Conservation (phyloP, 2,888 invertebrate species). For the Orthonevra nobilis region DNA sequence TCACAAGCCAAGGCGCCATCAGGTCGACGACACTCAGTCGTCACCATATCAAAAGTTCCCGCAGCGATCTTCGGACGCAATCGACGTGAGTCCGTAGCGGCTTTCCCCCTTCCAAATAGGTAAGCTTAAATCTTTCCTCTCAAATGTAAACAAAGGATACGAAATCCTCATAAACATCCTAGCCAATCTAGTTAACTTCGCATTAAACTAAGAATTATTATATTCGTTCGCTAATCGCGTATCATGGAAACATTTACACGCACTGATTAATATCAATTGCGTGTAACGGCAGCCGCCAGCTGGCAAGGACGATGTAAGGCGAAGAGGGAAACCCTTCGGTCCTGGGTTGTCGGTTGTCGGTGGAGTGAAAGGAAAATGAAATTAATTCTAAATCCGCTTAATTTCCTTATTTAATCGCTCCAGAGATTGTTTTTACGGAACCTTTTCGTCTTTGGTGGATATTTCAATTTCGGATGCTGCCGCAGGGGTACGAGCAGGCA, state of each 20-base stretch:
- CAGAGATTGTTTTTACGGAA: slow-evolving; percentile 31
- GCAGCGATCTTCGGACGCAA: slow-evolving; percentile 88
- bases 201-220: no score
- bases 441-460: background rate
- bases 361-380: slow-evolving; percentile 44
- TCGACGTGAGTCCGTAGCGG: slow-evolving; percentile 90
- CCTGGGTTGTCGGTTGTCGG: no score
- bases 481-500: background rate
- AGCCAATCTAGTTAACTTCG: no score
- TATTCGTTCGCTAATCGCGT: no score
- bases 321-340: slow-evolving; percentile 23
- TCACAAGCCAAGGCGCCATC: slow-evolving; percentile 88
- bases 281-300: no score
- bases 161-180: no score
- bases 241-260: no score
- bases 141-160: no score
- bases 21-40: slow-evolving; percentile 91
- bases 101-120: slow-evolving; percentile 83
- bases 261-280: background rate
- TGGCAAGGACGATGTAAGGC: no score
- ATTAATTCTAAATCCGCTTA: slow-evolving; percentile 63
- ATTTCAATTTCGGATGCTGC: background rate
- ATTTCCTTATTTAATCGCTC: slow-evolving; percentile 54
- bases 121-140: slow-evolving; percentile 75
- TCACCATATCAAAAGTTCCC: slow-evolving; percentile 91